Evolutionary conservation across 2,888 invertebrate genomes (phyloP), one percentile per base, ranked within the genome.

Genomic region (Cerastis rubricosa): DNA sequence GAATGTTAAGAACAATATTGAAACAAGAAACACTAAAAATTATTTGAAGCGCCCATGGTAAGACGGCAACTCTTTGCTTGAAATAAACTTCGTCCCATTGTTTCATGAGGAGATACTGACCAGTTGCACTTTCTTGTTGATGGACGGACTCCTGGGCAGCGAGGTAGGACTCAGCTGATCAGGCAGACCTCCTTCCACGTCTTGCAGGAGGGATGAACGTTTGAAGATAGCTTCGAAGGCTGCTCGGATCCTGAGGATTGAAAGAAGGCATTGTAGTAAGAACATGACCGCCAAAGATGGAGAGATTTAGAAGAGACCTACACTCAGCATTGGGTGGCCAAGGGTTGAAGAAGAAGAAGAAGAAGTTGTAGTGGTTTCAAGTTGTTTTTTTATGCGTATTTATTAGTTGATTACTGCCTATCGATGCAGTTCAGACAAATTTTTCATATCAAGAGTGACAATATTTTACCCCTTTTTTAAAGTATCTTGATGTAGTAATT

Each of bases 151-250:
- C 4, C 97, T 94, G 0, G 97, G 97, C 49, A 97, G 91, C 71
- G 91, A 87, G 0, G 87, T 97, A 92, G 70, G 97, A 57, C 81
- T 84, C 92, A 81, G 96, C 95, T 88, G 94, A 87, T 91, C 95
- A 3, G 89, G 94, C 51, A 94, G 92, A 0, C 97, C 98, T 9
- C 97, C 94, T 85, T 98, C 98, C 0, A 99, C 99, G 93, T 99
- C 99, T 90, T 98, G 98, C 14, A 99, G 96, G 25, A 98, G 98
- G 0, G 98, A 97, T 0, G 99, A 98, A 89, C 99, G 98, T 92
- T 98, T 98, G 94, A 99, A 99, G 87, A 99, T 99, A 0, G 98
- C 98, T 91, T 99, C 99, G 92, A 99, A 99, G 0, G 99, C 99
- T 35, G 98, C 97, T 12, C 99, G 97, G 90, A 99, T 98, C 89